These are phyloP conservation scores for Pristionchus entomophagus DNA, from an alignment of 2,888 invertebrate species.

Conservation along the genomic window DNA sequence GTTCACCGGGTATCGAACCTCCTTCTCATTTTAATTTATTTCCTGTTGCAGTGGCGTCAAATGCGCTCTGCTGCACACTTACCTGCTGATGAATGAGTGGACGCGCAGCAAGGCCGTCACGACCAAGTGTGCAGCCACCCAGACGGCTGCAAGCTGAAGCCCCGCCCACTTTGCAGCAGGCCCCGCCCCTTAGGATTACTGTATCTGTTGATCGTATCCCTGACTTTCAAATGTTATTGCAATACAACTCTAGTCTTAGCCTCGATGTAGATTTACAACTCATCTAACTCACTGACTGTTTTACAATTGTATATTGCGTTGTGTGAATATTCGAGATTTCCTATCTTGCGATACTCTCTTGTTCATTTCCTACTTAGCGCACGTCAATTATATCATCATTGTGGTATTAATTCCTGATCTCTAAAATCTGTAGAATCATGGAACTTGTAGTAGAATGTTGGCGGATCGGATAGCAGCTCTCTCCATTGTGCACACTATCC, in stretches of 20 bases:
- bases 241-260: too few relatives aligned
- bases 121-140: constrained; percentile 7
- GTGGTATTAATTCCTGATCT: not conserved
- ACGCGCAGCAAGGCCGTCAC: constrained; percentile 38
- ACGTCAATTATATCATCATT: not conserved
- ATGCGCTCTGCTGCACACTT: not conserved
- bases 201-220: not conserved
- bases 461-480: too few relatives aligned
- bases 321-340: too few relatives aligned
- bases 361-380: not conserved
- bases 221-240: too few relatives aligned
- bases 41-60: constrained; percentile 23
- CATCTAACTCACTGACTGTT: not conserved
- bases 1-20: too few relatives aligned
- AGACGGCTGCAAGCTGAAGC: constrained; percentile 6
- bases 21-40: too few relatives aligned
- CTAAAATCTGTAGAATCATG: not conserved
- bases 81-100: constrained; percentile 47
- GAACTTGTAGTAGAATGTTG: too few relatives aligned
- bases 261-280: too few relatives aligned
- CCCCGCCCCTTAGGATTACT: not conserved
- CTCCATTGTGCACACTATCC: too few relatives aligned
- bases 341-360: constrained; percentile 1
- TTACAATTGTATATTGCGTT: too few relatives aligned
- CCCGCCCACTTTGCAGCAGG: not conserved